A percentile compares a stretch with the other conserved stretches of the same genome.
These are phyloP conservation scores for Rhabdornis inornatus DNA, from an alignment of 2,113 vertebrate species.

Conservation along the genomic window DNA sequence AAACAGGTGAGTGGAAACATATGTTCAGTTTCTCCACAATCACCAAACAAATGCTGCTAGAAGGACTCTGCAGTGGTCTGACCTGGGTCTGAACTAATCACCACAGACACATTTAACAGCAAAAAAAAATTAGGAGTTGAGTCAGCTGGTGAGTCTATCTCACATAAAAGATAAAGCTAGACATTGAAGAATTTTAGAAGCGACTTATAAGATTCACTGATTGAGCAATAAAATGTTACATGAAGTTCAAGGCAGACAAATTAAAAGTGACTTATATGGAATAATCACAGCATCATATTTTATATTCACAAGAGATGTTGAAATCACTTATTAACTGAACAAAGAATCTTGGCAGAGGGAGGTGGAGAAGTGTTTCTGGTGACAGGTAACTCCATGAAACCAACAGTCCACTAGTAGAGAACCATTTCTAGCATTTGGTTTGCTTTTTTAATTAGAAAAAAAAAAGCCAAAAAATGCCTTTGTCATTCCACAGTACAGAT, in stretches of 20 bases:
- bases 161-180: neutral
- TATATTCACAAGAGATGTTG: neutral
- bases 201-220: neutral
- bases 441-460: neutral
- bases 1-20: neutral
- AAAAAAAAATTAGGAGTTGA: neutral
- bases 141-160: neutral
- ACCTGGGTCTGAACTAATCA: neutral
- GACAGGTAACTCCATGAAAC: neutral
- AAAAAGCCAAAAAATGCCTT: neutral
- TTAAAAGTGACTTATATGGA: neutral
- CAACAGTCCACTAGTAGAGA: neutral
- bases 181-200: neutral
- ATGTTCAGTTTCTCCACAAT: neutral
- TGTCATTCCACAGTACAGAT: neutral
- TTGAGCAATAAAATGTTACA: neutral
- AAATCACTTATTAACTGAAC: neutral
- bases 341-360: accelerated
- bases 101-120: neutral
- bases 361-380: neutral
- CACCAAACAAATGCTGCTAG: neutral
- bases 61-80: neutral
- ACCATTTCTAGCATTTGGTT: neutral
- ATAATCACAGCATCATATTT: neutral
- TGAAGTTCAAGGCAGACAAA: neutral